phyloP scores from a whole-genome alignment of 2,113 vertebrate species.

The Brachirus orientalis region DNA sequence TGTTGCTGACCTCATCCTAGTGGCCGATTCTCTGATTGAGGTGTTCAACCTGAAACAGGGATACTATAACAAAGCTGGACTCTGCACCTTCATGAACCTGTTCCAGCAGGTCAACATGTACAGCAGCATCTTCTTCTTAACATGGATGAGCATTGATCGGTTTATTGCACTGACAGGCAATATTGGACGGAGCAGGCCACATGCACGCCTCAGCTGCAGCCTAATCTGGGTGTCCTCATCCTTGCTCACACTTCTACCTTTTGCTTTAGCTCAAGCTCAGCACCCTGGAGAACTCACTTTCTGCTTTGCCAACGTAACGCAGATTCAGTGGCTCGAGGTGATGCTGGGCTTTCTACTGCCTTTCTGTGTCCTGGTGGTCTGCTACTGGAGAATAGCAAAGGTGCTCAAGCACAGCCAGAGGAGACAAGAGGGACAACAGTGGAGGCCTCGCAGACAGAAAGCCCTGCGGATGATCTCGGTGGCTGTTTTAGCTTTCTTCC shows the following conservation, averaged over 20 bases:
- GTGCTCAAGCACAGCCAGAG: constrained; percentile 81
- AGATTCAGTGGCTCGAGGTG: constrained; percentile 94
- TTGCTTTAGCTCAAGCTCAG: constrained; percentile 84
- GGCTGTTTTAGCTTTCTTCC: constrained; percentile 90
- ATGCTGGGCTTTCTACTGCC: constrained; percentile 89
- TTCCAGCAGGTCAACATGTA: constrained; percentile 97
- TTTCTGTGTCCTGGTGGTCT: constrained; percentile 88
- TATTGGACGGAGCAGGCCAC: constrained; percentile 80
- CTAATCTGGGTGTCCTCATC: constrained; percentile 89
- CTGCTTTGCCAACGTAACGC: constrained; percentile 89
- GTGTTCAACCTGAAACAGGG: constrained; percentile 91
- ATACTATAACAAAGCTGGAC: constrained; percentile 87
- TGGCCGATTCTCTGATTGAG: constrained; percentile 91
- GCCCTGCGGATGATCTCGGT: constrained; percentile 90
- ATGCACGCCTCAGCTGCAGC: constrained; percentile 85
- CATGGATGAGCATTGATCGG: constrained; percentile 96
- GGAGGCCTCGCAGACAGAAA: constrained; percentile 84
- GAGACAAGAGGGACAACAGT: constrained; percentile 69
- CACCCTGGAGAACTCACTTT: constrained; percentile 86
- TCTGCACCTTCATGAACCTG: constrained; percentile 94
- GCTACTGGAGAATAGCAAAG: constrained; percentile 87
- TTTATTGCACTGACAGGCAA: constrained; percentile 86
- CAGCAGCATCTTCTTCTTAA: constrained; percentile 94
- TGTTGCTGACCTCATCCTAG: constrained; percentile 87
- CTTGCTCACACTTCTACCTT: constrained; percentile 87